Base-by-base conservation (phyloP, 2,888 invertebrate genomes). In the Dicranocentrus wangi region DNA sequence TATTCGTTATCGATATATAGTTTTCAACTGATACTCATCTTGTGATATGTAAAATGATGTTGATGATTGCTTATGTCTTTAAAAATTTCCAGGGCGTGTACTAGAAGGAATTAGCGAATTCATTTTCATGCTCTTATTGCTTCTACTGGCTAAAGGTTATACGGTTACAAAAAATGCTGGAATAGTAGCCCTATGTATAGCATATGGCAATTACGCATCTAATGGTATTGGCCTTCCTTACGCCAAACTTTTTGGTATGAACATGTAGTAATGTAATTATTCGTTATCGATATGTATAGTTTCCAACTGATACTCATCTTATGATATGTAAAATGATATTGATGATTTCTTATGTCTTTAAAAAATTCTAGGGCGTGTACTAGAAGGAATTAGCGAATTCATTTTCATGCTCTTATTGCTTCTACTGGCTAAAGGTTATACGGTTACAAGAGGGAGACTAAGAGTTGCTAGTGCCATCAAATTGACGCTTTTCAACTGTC, bases 91-190 rank as follows among this genome's bases (percentile, higher is more conserved):
- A 93, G 94, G 94, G n/a, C 91, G 92, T 82, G 90, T 94, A 82
- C 89, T 93, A 53, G 93, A 93, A 88, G 92, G 94, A 0, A 89
- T 92, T 1, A 93, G 94, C 17, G 94, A 94, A 88, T 93, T 93
- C 70, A 89, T 92, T 0, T 96, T 94, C 87, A 90, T 97, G 0
- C 89, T 96, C 0, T 90, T 97, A 15, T 90, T 97, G 69, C 90
- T 97, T 0, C 89, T 97, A 3, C 90, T 97, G 89, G 96, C 94
- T 0, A 96, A 97, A 88, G 97, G 97, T 0, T 97, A 93, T 88
- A 97, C 96, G 0, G 93, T 97, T 28, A 97, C 97, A 0, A 91
- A 96, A 66, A 91, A 93, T 84, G 87, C 91, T 3, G 94, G 94
- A 1, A 91, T 96, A 0, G 88, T 94, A 55, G 88, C 94, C 28